phyloP scores from a whole-genome alignment of 2,888 invertebrate genomes.

The Protula sp. region DNA sequence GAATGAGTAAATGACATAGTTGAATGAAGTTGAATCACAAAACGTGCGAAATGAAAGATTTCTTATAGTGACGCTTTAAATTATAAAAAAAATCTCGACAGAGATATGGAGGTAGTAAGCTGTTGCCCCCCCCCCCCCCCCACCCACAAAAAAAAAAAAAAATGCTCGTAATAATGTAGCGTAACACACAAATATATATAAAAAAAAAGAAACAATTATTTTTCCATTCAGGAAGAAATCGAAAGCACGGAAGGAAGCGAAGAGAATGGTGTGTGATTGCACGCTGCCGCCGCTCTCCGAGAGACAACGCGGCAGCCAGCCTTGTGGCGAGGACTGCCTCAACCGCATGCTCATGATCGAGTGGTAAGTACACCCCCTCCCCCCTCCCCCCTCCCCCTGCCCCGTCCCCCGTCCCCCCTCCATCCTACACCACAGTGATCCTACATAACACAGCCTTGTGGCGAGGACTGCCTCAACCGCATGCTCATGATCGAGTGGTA shows the following conservation, averaged over 20 bases:
- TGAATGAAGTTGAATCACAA: too few species aligned
- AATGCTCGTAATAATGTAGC: background rate
- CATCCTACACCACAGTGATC: too few species aligned
- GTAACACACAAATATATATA: conserved; percentile 4
- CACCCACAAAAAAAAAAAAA: background rate
- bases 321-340: conserved; percentile 93
- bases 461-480: conserved; percentile 92
- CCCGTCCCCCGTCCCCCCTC: too few species aligned
- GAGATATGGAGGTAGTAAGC: too few species aligned
- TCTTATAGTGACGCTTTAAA: too few species aligned
- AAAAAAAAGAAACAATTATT: conserved; percentile 7
- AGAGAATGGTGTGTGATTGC: conserved; percentile 93
- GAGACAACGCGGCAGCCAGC: conserved; percentile 69
- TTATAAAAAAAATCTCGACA: too few species aligned
- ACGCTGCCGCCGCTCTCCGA: conserved; percentile 84
- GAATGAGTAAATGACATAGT: too few species aligned
- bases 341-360: conserved; percentile 97
- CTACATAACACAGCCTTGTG: conserved; percentile 82
- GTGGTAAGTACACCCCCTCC: conserved; percentile 75
- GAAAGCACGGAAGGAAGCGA: conserved; percentile 77
- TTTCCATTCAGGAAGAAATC: conserved; percentile 56
- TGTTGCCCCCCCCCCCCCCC: too few species aligned
- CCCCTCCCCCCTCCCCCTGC: background rate
- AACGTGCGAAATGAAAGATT: too few species aligned
- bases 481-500: conserved; percentile 98